phyloP scores from a whole-genome alignment of 2,113 vertebrate genomes.

The Smithornis capensis region DNA sequence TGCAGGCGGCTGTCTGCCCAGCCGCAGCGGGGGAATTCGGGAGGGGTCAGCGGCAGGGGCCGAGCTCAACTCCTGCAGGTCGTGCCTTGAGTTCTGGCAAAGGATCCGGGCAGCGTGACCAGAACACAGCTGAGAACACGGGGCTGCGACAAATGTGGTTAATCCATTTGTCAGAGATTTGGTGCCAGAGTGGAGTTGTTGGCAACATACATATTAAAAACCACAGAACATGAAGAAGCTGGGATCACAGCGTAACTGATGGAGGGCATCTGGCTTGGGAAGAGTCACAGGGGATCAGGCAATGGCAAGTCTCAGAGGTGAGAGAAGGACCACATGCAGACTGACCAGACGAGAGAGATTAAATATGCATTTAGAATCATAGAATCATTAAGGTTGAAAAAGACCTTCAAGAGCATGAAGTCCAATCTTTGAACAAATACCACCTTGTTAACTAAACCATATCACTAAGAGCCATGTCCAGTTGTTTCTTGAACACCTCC shows the following conservation, averaged over 20 bases:
- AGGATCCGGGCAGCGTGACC: neutral
- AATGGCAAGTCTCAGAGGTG: neutral
- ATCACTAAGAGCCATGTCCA: neutral
- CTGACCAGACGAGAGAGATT: neutral
- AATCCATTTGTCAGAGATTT: neutral
- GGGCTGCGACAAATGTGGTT: neutral
- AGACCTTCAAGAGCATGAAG: neutral
- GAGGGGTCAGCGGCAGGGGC: too few species aligned
- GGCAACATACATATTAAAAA: neutral
- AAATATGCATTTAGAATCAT: neutral
- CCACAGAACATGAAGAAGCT: neutral
- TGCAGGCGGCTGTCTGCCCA: neutral
- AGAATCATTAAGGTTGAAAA: neutral
- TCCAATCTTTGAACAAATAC: neutral
- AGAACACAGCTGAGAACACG: neutral
- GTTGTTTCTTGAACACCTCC: neutral
- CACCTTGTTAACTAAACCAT: neutral
- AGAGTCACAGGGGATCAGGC: neutral
- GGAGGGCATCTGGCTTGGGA: neutral
- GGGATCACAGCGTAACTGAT: neutral
- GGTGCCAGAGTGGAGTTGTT: neutral
- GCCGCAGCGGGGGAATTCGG: accelerated
- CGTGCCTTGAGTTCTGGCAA: accelerated
- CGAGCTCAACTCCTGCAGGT: accelerated
- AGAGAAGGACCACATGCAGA: neutral